Base-by-base conservation (phyloP, 2,113 vertebrate genomes). In the Mohoua ochrocephala region DNA sequence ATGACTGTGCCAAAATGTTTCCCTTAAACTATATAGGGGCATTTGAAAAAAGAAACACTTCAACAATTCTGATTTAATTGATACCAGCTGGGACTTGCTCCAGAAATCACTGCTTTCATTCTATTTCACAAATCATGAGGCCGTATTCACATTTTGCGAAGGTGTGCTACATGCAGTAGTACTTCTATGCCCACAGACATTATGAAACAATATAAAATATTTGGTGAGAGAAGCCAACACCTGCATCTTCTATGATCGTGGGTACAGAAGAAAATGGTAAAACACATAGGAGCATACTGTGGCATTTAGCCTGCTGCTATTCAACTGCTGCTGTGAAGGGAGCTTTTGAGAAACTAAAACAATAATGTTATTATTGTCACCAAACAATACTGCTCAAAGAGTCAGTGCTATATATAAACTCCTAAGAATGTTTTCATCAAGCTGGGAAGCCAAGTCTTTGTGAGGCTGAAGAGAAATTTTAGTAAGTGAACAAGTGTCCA, bases 321-420 rank as follows among this genome's bases (percentile, higher is more conserved):
- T 97, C 91, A 95, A 71, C 75, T 88, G 65, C 77, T 88, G 87
- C 68, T 83, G 95, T 97, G 93, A 98, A 98, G 95, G 92, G 76
- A 63, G 90, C 84, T 96, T 97, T 98, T 98, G 96, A 98, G 95
- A 95, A 84, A 90, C 89, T 87, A 93, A 96, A 97, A 97, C 97
- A 98, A 98, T 96, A 96, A 96, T 94, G 96, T 94, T 95, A 97
- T 97, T 98, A 97, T 98, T 97, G 95, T 95, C 92, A 94, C 90
- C 65, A 96, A 97, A 96, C 95, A 97, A 96, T 98, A 84, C 92
- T 76, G 89, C 95, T 97, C 92, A 96, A 97, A 97, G 94, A 97
- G 86, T 84, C 83, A 69, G 83, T 77, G 95, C 97, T 98, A 97
- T 97, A 97, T 97, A 97, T 97, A 97, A 97, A 95, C 95, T 95